Percentiles rank a stretch among this genome's conserved stretches.
These are phyloP conservation scores for Forbesichthys papilliferus DNA, from an alignment of 2,113 vertebrate genomes.

Conservation along the genomic window DNA sequence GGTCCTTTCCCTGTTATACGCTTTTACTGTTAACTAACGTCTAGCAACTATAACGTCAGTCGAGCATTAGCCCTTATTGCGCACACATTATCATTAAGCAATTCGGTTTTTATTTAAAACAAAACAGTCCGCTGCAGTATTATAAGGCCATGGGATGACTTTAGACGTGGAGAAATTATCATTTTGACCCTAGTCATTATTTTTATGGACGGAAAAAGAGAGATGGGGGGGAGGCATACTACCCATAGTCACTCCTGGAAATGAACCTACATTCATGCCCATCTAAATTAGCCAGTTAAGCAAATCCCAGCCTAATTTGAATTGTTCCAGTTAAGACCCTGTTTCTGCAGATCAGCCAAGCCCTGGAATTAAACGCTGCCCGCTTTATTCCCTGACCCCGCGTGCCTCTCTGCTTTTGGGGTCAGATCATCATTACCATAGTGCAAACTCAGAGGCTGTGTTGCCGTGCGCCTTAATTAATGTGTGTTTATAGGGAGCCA, in stretches of 20 bases:
- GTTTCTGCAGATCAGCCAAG: slow-evolving; percentile 93
- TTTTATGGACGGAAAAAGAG: slow-evolving; percentile 34
- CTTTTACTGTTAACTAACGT: not conserved
- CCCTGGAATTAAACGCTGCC: slow-evolving; percentile 92
- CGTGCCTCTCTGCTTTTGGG: slow-evolving; percentile 90
- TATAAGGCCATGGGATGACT: slow-evolving; percentile 43
- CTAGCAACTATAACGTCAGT: not conserved
- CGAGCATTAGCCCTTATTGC: too few species aligned
- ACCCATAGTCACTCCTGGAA: slow-evolving; percentile 86
- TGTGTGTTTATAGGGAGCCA: slow-evolving; percentile 97
- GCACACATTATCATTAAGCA: not conserved
- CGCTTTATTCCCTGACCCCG: slow-evolving; percentile 97
- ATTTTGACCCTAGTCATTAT: slow-evolving; percentile 91
- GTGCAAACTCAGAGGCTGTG: slow-evolving; percentile 97
- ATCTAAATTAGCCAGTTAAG: slow-evolving; percentile 97
- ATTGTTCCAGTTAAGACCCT: slow-evolving; percentile 92
- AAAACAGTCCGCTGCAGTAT: slow-evolving; percentile 10
- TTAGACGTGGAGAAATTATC: slow-evolving; percentile 80
- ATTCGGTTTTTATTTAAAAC: slow-evolving; percentile 10
- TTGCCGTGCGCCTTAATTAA: slow-evolving; percentile 99
- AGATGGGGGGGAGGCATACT: slow-evolving; percentile 51
- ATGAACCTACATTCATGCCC: slow-evolving; percentile 95
- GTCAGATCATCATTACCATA: slow-evolving; percentile 99
- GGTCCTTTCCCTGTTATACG: slow-evolving; percentile 6
- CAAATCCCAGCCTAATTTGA: slow-evolving; percentile 96